These are phyloP conservation scores for Sebastes melanostomus DNA, from an alignment of 2,797 vertebrate genomes.

Conservation along the genomic window DNA sequence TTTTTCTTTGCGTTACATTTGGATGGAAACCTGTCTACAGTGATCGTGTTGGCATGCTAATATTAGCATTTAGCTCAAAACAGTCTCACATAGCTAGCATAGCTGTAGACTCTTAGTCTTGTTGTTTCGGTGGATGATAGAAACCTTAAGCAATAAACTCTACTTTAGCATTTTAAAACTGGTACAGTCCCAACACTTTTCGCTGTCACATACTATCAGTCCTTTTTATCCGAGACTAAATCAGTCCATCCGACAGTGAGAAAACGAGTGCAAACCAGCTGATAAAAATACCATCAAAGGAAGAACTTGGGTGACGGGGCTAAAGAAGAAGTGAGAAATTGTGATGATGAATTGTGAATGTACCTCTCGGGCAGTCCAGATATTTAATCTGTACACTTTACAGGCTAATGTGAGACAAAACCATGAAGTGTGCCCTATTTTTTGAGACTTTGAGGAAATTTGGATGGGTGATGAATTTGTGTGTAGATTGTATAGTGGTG, in stretches of 20 bases:
- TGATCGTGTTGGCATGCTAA: not conserved
- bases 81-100: not conserved
- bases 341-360: slow-evolving; percentile 12
- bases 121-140: not conserved
- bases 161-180: not conserved
- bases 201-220: slow-evolving; percentile 4
- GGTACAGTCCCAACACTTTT: not conserved
- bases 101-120: not conserved
- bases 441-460: not conserved
- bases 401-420: slow-evolving; percentile 6
- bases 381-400: not conserved
- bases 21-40: not conserved
- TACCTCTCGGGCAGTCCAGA: not conserved
- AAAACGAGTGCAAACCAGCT: slow-evolving; percentile 12
- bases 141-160: not conserved
- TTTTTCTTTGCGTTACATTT: not conserved
- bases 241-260: slow-evolving; percentile 34
- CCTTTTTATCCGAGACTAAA: slow-evolving; percentile 19
- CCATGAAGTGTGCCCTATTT: not conserved
- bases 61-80: not conserved
- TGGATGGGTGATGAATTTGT: slow-evolving; percentile 1
- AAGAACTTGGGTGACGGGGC: not conserved
- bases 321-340: slow-evolving; percentile 12
- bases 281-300: slow-evolving; percentile 25
- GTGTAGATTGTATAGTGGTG: not conserved